phyloP scores from a whole-genome alignment of 2,888 invertebrate genomes.

The Podotricha telesiphe region DNA sequence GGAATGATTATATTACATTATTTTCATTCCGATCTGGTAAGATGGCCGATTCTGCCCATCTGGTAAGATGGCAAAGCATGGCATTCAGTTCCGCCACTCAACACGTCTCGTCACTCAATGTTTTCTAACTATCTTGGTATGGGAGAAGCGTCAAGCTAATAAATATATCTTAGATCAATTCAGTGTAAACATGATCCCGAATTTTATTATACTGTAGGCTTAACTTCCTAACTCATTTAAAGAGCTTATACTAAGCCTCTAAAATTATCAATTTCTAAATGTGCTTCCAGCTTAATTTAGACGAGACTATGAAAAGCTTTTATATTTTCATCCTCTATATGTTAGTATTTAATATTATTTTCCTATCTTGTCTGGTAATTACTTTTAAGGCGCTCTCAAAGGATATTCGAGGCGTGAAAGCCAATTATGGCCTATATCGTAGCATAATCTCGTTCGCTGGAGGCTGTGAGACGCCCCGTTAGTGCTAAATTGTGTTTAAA shows the following conservation, averaged over 20 bases:
- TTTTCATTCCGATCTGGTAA: no score
- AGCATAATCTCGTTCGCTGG: constrained; percentile 23
- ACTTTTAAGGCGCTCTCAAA: constrained; percentile 17
- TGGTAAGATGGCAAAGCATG: no score
- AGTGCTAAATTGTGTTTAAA: constrained; percentile 27
- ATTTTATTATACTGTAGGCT: no score
- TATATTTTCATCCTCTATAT: background rate
- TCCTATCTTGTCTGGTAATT: constrained; percentile 21
- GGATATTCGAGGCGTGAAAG: constrained; percentile 31
- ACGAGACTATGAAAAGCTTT: background rate
- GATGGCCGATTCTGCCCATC: no score
- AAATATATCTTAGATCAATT: no score
- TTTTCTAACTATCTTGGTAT: no score
- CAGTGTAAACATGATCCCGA: no score
- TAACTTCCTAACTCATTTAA: background rate
- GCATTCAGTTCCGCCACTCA: no score
- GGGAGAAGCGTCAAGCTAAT: no score
- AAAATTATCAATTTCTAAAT: background rate
- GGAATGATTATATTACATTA: no score
- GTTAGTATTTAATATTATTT: background rate
- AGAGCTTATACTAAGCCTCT: background rate
- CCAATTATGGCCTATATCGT: constrained; percentile 29
- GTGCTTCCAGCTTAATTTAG: background rate
- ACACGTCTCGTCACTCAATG: no score
- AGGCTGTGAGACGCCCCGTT: constrained; percentile 20